A percentile compares a stretch with the other conserved stretches of the same genome.
These are phyloP conservation scores for Actinostola sp. DNA, from an alignment of 92 coral and sea anemone species.

Conservation along the genomic window DNA sequence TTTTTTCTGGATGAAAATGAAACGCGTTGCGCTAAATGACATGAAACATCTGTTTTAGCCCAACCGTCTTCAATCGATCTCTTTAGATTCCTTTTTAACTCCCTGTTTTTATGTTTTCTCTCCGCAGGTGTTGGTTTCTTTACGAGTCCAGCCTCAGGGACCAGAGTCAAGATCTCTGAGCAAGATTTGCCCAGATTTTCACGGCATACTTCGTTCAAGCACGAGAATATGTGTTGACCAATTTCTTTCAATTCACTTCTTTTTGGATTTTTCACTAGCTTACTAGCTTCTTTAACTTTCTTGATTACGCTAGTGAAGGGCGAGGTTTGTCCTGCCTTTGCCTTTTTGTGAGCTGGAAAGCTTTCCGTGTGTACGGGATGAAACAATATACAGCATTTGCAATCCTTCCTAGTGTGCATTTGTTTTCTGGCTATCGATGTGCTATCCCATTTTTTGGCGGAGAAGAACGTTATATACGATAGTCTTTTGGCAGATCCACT, in stretches of 20 bases:
- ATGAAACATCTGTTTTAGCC: neutral
- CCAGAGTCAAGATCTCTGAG: slow-evolving; percentile 4
- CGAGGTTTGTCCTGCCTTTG: no score
- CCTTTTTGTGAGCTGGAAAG: slow-evolving; percentile 2
- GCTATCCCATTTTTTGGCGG: slow-evolving; percentile 1
- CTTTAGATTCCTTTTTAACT: neutral
- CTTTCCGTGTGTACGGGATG: neutral
- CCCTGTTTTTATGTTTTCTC: slow-evolving; percentile 1
- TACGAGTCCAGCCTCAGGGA: neutral
- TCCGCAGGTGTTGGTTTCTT: slow-evolving; percentile 22
- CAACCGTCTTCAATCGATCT: neutral
- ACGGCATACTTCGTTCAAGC: neutral
- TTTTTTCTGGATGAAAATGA: neutral
- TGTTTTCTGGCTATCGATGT: neutral
- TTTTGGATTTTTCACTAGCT: neutral
- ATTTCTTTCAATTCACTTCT: neutral
- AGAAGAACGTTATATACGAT: neutral
- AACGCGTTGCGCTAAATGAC: neutral
- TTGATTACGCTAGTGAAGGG: neutral
- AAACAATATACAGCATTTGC: slow-evolving; percentile 1
- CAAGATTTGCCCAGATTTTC: slow-evolving; percentile 8
- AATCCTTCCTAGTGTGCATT: slow-evolving; percentile 3
- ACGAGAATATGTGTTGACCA: neutral
- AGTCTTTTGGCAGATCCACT: no score
- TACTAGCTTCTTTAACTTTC: neutral